Conservation (phyloP, 2,113 vertebrate species). For the Pterocles orientalis region DNA sequence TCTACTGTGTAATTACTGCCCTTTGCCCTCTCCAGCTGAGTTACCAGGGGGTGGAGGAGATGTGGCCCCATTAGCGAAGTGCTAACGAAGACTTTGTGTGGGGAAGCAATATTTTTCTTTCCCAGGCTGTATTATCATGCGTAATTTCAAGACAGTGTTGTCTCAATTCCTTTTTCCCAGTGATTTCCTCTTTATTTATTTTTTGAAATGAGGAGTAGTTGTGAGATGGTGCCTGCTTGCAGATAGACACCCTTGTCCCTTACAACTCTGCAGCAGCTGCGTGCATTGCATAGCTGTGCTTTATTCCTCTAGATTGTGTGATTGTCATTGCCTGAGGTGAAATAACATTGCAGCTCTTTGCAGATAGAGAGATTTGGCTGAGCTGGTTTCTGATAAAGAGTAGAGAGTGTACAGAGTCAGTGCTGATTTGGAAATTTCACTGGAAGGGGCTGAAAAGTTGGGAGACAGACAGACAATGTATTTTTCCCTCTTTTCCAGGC, state of each 20-base stretch:
- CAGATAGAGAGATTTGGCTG: neutral
- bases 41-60: neutral
- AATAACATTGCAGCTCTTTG: neutral
- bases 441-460: neutral
- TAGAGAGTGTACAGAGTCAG: neutral
- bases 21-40: neutral
- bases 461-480: accelerated
- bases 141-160: neutral
- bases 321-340: neutral
- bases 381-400: neutral
- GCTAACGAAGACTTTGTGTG: neutral
- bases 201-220: neutral
- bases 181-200: neutral
- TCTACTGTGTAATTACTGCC: neutral
- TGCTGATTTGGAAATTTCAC: neutral
- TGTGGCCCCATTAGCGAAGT: neutral
- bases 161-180: neutral
- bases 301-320: neutral
- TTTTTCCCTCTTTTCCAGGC: neutral
- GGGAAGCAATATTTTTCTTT: neutral
- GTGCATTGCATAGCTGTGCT: neutral
- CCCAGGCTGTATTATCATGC: neutral
- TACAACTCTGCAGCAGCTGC: neutral
- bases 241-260: neutral
- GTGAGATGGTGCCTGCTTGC: neutral